Evolutionary conservation across 1,140 invertebrate genomes (phyloP), one percentile per base, ranked within the genome.

Genomic region (Pogonognathellus flavescens): DNA sequence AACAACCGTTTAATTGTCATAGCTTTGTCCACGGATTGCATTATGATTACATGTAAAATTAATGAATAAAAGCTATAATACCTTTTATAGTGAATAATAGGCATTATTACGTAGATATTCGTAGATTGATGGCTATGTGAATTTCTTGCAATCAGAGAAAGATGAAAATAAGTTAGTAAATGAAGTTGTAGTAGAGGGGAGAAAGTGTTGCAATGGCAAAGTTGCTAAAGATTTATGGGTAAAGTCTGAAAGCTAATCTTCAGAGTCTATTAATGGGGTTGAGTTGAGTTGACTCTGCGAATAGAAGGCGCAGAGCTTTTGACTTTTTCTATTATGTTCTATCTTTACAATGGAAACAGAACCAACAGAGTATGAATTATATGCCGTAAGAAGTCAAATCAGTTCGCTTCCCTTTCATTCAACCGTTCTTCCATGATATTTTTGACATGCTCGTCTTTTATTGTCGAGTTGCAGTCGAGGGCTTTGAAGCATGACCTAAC

Each of bases 251-350:
- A 57, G n/a, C 53, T 57, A 76, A 76, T 76, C 70, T 76, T 76
- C 31, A n/a, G 25, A 55, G 53, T 53, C 84, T 84, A 84, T 84
- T 84, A 80, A 84, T 72, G 41, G 84, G 84, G 52, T 60, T 50
- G 72, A 66, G 62, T 66, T 76, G 22, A 76, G 31, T 76, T 76
- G 70, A 41, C 31, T 41, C 31, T 41, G 31, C 31, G 31, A 41
- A 41, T 41, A 41, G 31, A 41, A 41, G 31, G 31, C 31, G 31
- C 31, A 41, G 31, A 41, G 31, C 31, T 41, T 41, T 41, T 41
- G 31, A 76, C 70, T 76, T 76, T 76, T 70, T 76, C 70, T 57
- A 81, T 57, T 81, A 81, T 81, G 52, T 81, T 20, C 9, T 57
- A 22, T 55, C 52, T 22, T 49, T 81, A 81, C 53, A 81, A 81